Evolutionary conservation across 1,140 invertebrate genomes (phyloP).

Genomic region (Drosophila kurseongensis): DNA sequence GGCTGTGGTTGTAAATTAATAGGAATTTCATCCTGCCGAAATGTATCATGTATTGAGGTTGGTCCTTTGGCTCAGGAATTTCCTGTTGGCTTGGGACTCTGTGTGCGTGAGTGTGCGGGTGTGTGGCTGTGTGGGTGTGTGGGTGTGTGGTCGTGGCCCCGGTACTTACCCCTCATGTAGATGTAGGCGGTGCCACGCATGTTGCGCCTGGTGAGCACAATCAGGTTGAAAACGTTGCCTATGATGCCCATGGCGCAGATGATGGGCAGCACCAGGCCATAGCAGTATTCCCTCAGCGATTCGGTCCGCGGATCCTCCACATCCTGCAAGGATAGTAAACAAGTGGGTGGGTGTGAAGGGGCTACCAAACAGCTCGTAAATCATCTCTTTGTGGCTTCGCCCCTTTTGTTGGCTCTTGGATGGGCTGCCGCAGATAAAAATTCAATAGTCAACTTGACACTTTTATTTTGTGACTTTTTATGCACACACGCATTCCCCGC

Average conservation of each 20-base stretch:
- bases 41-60: not conserved
- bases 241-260: slow-evolving; percentile 90
- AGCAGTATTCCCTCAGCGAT: slow-evolving; percentile 88
- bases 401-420: slow-evolving; percentile 19
- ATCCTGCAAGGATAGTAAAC: slow-evolving; percentile 39
- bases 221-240: slow-evolving; percentile 90
- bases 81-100: not conserved
- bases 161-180: slow-evolving; percentile 90
- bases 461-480: slow-evolving; percentile 75
- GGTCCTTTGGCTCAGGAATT: not conserved
- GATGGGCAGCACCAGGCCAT: slow-evolving; percentile 89
- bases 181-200: slow-evolving; percentile 92
- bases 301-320: slow-evolving; percentile 87
- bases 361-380: slow-evolving; percentile 56
- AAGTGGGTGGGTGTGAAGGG: slow-evolving; percentile 24
- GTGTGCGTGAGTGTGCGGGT: too few relatives aligned
- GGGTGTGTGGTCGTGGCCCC: not conserved
- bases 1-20: not conserved
- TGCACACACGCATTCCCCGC: slow-evolving; percentile 28
- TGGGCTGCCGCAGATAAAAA: slow-evolving; percentile 70
- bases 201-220: slow-evolving; percentile 90
- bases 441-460: slow-evolving; percentile 82
- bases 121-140: not conserved
- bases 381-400: slow-evolving; percentile 51
- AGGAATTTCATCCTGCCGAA: not conserved